Base-by-base conservation (phyloP, 2,888 invertebrate genomes). In the Sarcophaga caerulescens region DNA sequence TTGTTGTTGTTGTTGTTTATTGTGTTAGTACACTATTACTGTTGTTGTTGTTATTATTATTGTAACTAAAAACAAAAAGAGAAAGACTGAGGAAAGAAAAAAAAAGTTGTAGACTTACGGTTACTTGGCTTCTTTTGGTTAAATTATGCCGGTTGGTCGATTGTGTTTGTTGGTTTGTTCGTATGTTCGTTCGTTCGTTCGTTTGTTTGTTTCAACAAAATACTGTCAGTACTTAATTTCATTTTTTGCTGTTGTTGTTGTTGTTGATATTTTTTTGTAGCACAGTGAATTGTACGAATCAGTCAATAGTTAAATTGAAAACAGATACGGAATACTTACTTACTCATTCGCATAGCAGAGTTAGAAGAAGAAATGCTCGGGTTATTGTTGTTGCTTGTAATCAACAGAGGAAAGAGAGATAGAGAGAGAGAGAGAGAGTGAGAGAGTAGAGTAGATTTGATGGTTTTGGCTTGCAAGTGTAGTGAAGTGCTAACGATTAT, bases 121-220 rank as follows among this genome's bases (percentile, higher is more conserved):
- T 86, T 86, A 86, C 86, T 86, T 86, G 86, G 86, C 86, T 86
- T 86, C 86, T 86, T 86, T 86, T 84, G 86, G 86, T 84, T 81
- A 80, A 84, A 80, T 74, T 80, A 85, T 85, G 85, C 83, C 85
- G 83, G 80, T 83, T 83, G 82, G 70, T 62, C 85, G 77, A 73
- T 71, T 76, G 8, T 35, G 35, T 35, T 35, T 35, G 35, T 35
- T 52, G 14, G 52, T 52, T 52, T 17, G 52, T 17, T 52, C 17
- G 52, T 52, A 4, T 17, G 78, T 60, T 73, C 8, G 66, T 77
- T 75, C n/a, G 52, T 52, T 52, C 5, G 52, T 17, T 52, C 17
- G 52, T 52, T 14, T 17, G 78, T 60, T 73, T 5, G 66, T 77
- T 75, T 65, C 65, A 62, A 62, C 73, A 63, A 81, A 76, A 52